Evolutionary conservation across 2,113 vertebrate species (phyloP).

Genomic region (Prolemur simus): DNA sequence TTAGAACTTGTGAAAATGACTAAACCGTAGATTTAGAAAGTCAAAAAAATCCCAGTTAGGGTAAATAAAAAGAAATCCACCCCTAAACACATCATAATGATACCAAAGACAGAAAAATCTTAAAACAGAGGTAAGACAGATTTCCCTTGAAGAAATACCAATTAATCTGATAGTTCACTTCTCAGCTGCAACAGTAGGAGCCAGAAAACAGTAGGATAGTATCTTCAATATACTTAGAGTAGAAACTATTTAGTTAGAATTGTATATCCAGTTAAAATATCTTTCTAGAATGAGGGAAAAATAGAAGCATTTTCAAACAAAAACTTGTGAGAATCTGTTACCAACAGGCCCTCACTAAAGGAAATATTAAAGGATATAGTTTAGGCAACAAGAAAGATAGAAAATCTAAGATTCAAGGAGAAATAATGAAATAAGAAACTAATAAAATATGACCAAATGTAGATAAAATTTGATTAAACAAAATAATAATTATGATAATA

Average conservation of each 20-base stretch:
- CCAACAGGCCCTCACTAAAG: not conserved
- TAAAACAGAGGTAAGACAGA: not conserved
- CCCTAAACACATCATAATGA: not conserved
- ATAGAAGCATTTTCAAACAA: slow-evolving; percentile 14
- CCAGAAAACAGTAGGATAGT: not conserved
- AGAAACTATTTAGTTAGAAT: not conserved
- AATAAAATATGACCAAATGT: not conserved
- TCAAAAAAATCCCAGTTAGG: not conserved
- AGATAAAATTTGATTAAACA: not conserved
- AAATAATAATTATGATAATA: not conserved
- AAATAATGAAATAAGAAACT: not conserved
- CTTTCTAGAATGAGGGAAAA: not conserved
- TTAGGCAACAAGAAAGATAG: not conserved
- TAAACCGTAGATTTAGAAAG: not conserved
- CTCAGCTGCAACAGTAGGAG: not conserved
- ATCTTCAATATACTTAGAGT: not conserved
- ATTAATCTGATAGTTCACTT: not conserved
- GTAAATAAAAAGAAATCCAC: not conserved
- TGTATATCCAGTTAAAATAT: not conserved
- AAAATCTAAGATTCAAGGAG: not conserved
- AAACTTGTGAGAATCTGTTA: slow-evolving; percentile 16
- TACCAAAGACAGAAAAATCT: not conserved
- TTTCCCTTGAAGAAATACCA: not conserved
- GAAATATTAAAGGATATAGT: not conserved
- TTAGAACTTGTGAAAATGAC: not conserved